Conservation (phyloP, 2,113 vertebrate genomes). For the Brienomyrus brachyistius region DNA sequence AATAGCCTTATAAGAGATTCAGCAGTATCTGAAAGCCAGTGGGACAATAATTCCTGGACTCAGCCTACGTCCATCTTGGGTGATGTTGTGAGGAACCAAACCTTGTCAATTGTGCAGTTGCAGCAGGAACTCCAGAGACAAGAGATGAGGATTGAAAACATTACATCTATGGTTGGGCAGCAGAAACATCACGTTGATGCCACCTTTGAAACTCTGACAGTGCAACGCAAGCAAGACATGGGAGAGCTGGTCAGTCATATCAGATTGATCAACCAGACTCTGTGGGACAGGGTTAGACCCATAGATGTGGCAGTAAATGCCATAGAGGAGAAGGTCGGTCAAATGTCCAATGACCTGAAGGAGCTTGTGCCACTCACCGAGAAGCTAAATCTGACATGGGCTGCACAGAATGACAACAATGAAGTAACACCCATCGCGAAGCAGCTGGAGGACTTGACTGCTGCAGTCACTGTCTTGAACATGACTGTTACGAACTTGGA, state of each 20-base stretch:
- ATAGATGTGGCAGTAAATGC: conserved; percentile 56
- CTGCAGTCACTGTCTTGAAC: conserved; percentile 42
- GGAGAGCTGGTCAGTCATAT: conserved; percentile 49
- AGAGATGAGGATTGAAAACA: conserved; percentile 58
- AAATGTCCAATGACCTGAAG: conserved; percentile 69
- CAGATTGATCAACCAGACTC: conserved; percentile 54
- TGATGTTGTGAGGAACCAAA: conserved; percentile 57
- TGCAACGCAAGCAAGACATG: conserved; percentile 52
- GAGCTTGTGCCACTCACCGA: conserved; percentile 65
- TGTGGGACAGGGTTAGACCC: conserved; percentile 52
- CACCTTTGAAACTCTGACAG: conserved; percentile 53
- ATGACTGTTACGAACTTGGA: conserved; percentile 46
- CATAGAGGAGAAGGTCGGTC: conserved; percentile 68
- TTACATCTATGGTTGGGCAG: conserved; percentile 48
- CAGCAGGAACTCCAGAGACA: conserved; percentile 55
- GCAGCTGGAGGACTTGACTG: conserved; percentile 52
- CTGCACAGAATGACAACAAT: conserved; percentile 42
- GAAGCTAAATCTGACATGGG: conserved; percentile 48
- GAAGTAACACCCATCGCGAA: conserved; percentile 38
- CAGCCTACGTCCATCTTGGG: conserved; percentile 45
- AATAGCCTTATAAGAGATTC: conserved; percentile 37
- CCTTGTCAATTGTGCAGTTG: conserved; percentile 52
- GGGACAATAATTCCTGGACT: conserved; percentile 42
- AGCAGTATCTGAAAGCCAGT: conserved; percentile 16
- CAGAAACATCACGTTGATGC: conserved; percentile 47